Base-by-base conservation (phyloP, 92 coral and sea anemone genomes). In the Epizoanthus rinbou region DNA sequence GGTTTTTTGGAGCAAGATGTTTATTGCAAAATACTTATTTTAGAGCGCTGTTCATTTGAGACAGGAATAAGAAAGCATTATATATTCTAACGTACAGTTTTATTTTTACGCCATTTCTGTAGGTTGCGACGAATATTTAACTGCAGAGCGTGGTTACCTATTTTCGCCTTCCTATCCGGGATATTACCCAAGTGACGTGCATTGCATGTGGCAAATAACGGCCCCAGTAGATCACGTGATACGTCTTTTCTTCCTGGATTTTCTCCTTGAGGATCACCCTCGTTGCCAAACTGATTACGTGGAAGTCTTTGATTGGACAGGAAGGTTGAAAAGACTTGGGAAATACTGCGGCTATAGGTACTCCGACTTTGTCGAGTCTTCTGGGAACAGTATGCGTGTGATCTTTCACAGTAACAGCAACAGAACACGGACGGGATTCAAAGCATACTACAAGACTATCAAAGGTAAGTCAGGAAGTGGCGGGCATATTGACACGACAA, bases 181-280 rank as follows among this genome's bases (percentile, higher is more conserved):
- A 6, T 83, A 87, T 13, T 93, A 84, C 83, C 63, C 86, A 21
- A 74, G 74, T 22, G 66, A 89, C 47, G 57, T 69, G 25, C 76
- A 64, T 15, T 93, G 94, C 52, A 73, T 37, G 35, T 93, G 97
- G 97, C 73, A 37, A 33, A 91, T 93, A 64, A 85, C 64, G 8
- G 91, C 80, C 35, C 68, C 87, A 0, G 72, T 57, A 0, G 82
- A 35, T 35, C 64, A 76, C 69, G 83, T 64, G 52, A 84, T 93
- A 16, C 86, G 91, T 31, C 84, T 93, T 24, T 76, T 74, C 54
- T 90, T 91, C 80, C 14, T 85, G 50, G 86, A 80, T 14, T 93
- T 93, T 80, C 90, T 88, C 39, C 91, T 93, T 9, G 92, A 93
- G 75, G 94, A 90, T 3, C 89, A 91, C 23, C 94, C 97, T 3